Conservation (phyloP, 2,888 invertebrate genomes). For the Chrysodeixis includens region DNA sequence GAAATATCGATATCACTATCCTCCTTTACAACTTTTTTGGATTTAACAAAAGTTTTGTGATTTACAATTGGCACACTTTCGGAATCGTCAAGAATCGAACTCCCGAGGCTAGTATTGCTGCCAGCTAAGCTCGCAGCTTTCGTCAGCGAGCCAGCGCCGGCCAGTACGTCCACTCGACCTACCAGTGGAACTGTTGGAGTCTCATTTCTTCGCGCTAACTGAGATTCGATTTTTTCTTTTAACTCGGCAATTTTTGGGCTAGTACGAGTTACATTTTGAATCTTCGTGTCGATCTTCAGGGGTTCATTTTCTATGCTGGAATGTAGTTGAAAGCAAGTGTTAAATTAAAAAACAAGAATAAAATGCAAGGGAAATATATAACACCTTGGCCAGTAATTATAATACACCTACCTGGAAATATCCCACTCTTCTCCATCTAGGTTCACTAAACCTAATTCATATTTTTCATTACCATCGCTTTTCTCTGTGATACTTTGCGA, state of each 20-base stretch:
- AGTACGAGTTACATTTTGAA: constrained; percentile 83
- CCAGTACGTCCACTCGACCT: constrained; percentile 79
- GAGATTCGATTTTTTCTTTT: constrained; percentile 88
- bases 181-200: constrained; percentile 72
- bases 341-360: not conserved
- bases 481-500: constrained; percentile 84
- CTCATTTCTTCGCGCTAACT: constrained; percentile 82
- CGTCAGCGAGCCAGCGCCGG: constrained; percentile 66
- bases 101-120: constrained; percentile 85
- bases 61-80: constrained; percentile 69
- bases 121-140: constrained; percentile 77
- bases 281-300: constrained; percentile 72
- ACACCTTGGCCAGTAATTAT: not conserved
- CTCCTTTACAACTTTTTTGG: constrained; percentile 73
- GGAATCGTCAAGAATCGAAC: constrained; percentile 84
- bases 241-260: constrained; percentile 89
- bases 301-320: constrained; percentile 85
- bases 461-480: constrained; percentile 77
- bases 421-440: constrained; percentile 88
- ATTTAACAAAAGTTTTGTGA: constrained; percentile 71
- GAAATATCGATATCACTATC: constrained; percentile 85
- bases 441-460: constrained; percentile 78
- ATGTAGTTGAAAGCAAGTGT: not conserved
- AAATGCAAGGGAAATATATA: not conserved
- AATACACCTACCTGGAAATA: constrained; percentile 82